phyloP scores from a whole-genome alignment of 2,113 vertebrate species.

The Thryonomys swinderianus region DNA sequence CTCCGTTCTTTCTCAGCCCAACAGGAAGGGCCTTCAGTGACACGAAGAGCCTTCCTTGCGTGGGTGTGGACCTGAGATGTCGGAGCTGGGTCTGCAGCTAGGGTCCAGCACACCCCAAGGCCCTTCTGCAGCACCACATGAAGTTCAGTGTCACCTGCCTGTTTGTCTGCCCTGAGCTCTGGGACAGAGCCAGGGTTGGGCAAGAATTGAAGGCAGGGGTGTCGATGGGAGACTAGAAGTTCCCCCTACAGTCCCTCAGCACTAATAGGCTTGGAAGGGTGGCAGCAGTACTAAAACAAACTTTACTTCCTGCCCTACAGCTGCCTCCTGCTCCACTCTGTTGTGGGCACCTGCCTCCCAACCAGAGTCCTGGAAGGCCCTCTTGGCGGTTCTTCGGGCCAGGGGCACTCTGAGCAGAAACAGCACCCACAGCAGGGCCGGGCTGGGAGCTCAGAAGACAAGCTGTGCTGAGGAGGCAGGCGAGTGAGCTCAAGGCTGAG shows the following conservation, averaged over 20 bases:
- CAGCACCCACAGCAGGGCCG: background rate
- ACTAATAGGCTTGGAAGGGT: background rate
- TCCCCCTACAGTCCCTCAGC: background rate
- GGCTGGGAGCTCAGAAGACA: background rate
- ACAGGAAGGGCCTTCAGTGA: too few relatives aligned
- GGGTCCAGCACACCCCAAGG: background rate
- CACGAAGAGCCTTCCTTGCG: background rate
- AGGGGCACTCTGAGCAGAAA: background rate
- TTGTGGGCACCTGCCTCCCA: background rate
- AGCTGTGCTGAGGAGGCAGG: background rate
- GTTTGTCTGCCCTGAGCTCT: background rate
- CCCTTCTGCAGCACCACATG: background rate
- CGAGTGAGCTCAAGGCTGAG: background rate
- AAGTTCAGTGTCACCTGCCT: background rate
- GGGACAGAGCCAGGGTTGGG: background rate
- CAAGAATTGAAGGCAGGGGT: background rate
- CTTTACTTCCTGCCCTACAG: background rate
- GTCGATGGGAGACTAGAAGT: background rate
- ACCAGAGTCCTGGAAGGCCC: background rate
- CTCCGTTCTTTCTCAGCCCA: background rate
- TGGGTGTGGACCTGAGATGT: too few relatives aligned
- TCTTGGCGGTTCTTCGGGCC: background rate
- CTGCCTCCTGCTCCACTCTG: background rate
- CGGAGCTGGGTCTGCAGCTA: background rate
- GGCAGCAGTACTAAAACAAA: background rate